phyloP scores from a whole-genome alignment of 1,140 invertebrate genomes.

The Episyrphus balteatus region DNA sequence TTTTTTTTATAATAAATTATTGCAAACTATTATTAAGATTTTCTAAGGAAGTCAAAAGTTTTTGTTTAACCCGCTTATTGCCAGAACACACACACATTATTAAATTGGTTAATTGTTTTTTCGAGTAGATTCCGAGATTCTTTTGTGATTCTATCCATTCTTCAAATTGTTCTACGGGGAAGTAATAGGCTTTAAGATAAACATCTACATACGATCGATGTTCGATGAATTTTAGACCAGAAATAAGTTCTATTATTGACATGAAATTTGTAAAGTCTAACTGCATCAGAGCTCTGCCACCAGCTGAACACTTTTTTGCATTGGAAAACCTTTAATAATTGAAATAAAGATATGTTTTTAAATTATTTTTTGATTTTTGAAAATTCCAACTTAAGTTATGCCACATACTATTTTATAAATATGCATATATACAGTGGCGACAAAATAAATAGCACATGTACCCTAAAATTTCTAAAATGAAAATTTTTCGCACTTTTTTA shows the following conservation, averaged over 20 bases:
- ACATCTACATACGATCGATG: slow-evolving; percentile 83
- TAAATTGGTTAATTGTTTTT: slow-evolving; percentile 73
- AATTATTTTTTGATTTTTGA: neutral
- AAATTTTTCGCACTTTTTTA: too few species aligned
- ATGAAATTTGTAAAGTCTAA: slow-evolving; percentile 93
- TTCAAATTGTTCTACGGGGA: slow-evolving; percentile 78
- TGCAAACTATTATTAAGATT: slow-evolving; percentile 4
- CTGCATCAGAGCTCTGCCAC: slow-evolving; percentile 93
- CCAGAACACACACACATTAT: slow-evolving; percentile 79
- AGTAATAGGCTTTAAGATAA: slow-evolving; percentile 94
- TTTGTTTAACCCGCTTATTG: slow-evolving; percentile 74
- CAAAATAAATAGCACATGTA: too few species aligned
- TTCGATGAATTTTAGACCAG: slow-evolving; percentile 70
- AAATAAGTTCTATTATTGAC: slow-evolving; percentile 80
- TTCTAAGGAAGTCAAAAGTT: slow-evolving; percentile 62
- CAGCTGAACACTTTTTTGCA: slow-evolving; percentile 90
- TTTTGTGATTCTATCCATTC: slow-evolving; percentile 78
- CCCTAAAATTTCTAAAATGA: too few species aligned
- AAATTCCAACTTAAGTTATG: too few species aligned
- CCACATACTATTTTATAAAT: too few species aligned
- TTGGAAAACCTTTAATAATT: slow-evolving; percentile 58
- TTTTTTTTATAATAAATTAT: neutral
- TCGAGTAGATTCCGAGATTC: slow-evolving; percentile 61
- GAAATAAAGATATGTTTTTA: slow-evolving; percentile 3
- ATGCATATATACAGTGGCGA: too few species aligned